Conservation (phyloP, 2,113 vertebrate species). For the Malurus alboscapulatus region DNA sequence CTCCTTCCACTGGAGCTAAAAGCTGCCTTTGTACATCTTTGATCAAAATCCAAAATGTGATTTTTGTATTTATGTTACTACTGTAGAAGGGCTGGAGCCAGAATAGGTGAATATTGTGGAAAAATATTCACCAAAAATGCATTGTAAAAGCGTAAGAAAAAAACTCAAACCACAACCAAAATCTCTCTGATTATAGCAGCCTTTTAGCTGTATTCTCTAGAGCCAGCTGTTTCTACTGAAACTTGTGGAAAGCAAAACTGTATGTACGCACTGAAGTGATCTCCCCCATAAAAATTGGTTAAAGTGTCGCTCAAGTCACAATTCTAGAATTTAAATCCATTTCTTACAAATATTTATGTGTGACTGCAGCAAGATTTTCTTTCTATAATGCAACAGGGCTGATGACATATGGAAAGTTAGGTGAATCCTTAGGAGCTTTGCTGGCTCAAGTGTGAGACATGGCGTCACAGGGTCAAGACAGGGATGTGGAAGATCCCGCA, state of each 20-base stretch:
- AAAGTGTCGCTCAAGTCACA: neutral
- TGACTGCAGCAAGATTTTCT: neutral
- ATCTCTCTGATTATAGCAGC: neutral
- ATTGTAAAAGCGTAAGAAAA: neutral
- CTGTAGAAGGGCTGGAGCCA: neutral
- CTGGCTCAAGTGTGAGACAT: fast-evolving
- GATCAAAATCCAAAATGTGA: neutral
- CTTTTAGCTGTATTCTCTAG: neutral
- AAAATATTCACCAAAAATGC: neutral
- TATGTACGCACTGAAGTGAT: neutral
- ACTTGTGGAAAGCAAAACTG: neutral
- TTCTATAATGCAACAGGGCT: neutral
- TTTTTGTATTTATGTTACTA: neutral
- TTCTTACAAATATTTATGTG: neutral
- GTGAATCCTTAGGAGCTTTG: neutral
- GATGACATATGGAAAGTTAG: neutral
- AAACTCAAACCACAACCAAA: neutral
- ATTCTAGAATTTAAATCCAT: neutral
- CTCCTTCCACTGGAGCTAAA: neutral
- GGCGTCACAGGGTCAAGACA: neutral
- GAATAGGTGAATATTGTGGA: neutral
- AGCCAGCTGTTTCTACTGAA: neutral
- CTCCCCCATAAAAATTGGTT: neutral
- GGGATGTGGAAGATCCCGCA: neutral
- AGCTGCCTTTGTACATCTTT: neutral